Conservation (phyloP, 2,888 invertebrate genomes). For the Drosophila rubida region DNA sequence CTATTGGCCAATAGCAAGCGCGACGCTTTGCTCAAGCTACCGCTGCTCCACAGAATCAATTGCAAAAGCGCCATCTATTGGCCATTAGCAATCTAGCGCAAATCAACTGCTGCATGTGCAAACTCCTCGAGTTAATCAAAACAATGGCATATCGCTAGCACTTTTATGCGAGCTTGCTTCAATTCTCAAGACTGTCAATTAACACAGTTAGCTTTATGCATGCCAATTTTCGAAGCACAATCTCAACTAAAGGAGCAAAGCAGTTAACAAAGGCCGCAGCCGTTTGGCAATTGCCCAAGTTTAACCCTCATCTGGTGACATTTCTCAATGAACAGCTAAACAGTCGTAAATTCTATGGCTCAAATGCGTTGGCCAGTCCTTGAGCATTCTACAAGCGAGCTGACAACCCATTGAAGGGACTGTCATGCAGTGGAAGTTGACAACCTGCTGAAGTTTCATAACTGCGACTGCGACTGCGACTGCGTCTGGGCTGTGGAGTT, state of each 20-base stretch:
- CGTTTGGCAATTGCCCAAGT: neutral
- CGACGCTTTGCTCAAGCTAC: no score
- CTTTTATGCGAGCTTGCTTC: neutral
- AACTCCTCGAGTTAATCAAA: no score
- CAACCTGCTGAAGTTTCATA: conserved; percentile 9
- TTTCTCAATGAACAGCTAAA: neutral
- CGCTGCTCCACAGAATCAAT: no score
- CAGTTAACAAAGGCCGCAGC: neutral
- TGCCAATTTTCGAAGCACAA: conserved; percentile 4
- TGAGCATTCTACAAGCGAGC: conserved; percentile 39
- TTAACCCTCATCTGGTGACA: conserved; percentile 5
- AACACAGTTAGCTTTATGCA: neutral
- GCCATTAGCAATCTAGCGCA: no score
- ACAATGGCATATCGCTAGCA: neutral
- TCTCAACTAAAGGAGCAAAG: neutral
- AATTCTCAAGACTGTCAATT: neutral
- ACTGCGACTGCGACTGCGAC: conserved; percentile 3
- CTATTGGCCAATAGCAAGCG: neutral
- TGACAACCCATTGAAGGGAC: conserved; percentile 36
- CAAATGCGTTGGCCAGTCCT: conserved; percentile 35
- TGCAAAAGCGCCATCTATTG: no score
- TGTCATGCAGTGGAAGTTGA: neutral
- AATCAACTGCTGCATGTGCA: no score
- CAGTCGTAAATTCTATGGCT: conserved; percentile 33
- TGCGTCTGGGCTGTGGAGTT: conserved; percentile 7